Base-by-base conservation (phyloP, 2,797 vertebrate genomes). In the Acomys russatus region DNA sequence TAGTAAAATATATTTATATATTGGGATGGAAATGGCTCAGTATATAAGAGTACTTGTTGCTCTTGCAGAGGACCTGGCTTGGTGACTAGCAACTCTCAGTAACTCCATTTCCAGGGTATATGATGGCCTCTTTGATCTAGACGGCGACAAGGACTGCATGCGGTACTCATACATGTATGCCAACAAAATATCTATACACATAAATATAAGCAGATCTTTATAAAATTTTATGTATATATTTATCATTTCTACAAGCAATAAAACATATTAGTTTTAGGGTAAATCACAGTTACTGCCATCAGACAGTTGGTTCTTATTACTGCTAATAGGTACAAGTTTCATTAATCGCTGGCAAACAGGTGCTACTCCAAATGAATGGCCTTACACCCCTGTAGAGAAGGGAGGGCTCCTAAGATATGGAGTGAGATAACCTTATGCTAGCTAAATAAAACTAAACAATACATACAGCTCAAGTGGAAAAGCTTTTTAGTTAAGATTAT, bases 391-490 rank as follows among this genome's bases (percentile, higher is more conserved):
- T 61, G 28, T 44, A 51, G 22, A 66, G 51, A 18, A 49, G 5
- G 38, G 25, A 12, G 77, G 33, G 9, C 22, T 56, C 28, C 61
- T 35, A 49, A 12, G 0, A 56, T 9, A 25, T 0, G 0, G 59
- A 11, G 71, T 3, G 10, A 79, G 18, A 12, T 35, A 88, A 33
- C 66, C 51, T 44, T 35, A 88, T 35, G 61, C 51, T 44, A 30
- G n/a, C n/a, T 25, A 64, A 86, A 70, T n/a, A 54, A 93, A 94
- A 89, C 22, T 78, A n/a, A 80, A 35, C 17, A 68, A 80, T 12
- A 74, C 35, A n/a, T 38, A 89, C 9, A 44, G 44, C 79, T 76
- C 38, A 95, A 49, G 15, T 25, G 25, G 85, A 93, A 96, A 44
- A 30, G 33, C 51, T 20, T 91, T 78, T 70, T 35, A 49, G 28